Evolutionary conservation across 2,797 vertebrate species (phyloP), one percentile per base, ranked within the genome.

Genomic region (Pseudochaenichthys georgianus): DNA sequence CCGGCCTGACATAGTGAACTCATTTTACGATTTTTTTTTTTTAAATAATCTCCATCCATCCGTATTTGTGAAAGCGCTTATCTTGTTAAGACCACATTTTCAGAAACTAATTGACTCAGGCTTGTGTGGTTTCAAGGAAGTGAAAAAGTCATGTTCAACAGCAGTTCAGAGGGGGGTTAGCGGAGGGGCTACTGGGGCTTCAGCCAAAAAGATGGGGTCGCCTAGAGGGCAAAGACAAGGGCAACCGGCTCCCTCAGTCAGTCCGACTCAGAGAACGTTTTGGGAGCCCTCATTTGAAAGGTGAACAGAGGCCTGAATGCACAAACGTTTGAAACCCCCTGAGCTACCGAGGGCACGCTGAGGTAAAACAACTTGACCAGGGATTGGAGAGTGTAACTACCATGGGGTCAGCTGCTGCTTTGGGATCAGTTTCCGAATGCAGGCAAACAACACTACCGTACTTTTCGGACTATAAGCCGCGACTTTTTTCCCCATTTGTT

Each of bases 121-220:
- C 34, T 28, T 64, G 23, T 63, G 75, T 80, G 68, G 1, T 70
- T 83, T 66, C 67, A 59, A 69, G 43, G 72, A 82, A 75, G 51
- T 71, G 50, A 69, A 79, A 73, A 86, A 85, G 81, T 82, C 84
- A 71, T 78, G 81, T 88, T 83, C 71, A 75, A 73, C 45, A 66
- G 70, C 64, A 77, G 61, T 12, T 28, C 16, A 11, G 47, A 5
- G 16, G 31, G 62, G 47, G 64, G 41, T 6, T 46, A 3, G 28
- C 2, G 23, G 34, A 50, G 53, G 53, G 62, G 54, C 31, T 66
- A 70, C 66, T 75, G 72, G 66, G 69, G 76, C 48, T 77, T 73
- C 62, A 83, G 75, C 78, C 82, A 82, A 79, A 66, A 41, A n/a
- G 45, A 62, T 47, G 69, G 67, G 90, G 91, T 93, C 85, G 85